Evolutionary conservation across 2,797 vertebrate genomes (phyloP), one percentile per base, ranked within the genome.

Genomic region (Taeniopygia guttata): DNA sequence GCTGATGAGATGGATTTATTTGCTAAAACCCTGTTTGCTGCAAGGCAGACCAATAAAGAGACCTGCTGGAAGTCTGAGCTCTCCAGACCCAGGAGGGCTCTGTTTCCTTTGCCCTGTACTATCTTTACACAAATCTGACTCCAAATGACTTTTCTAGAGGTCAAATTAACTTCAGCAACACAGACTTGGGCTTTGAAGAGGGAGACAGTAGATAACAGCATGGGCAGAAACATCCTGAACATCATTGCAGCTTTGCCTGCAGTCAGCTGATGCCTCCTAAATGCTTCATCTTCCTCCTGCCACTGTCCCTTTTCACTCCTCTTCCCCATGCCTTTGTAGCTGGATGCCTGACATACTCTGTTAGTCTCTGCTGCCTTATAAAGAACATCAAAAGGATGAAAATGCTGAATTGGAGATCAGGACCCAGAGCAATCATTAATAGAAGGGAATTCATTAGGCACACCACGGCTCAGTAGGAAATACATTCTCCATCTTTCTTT

Each of bases 301-400:
- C 46, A 40, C 73, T 5, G 1, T 54, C 54, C 77, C 87, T 93
- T 91, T 90, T 82, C 84, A 84, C 93, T 83, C 74, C 48, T 60
- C 29, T 73, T 81, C 40, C 23, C 59, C 32, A 1, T 27, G 40
- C 46, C 73, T 76, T 76, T 88, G 67, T 79, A 86, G 68, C 1
- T 11, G 1, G 79, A 52, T 52, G 66, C 72, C 79, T 87, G 79
- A n/a, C 89, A 64, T 36, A 30, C 20, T 75, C 62, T 46, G 20
- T 84, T 84, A 84, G 75, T 66, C 78, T 89, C 80, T 84, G 64
- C 84, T 93, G 81, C 84, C 55, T 77, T 48, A 11, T 38, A 78
- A 81, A 14, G 1, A 76, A 93, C 93, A 96, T 96, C 95, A 96
- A 94, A 96, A 91, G 69, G 56, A 78, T 78, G 87, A 74, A 62